Evolutionary conservation across 2,797 vertebrate genomes (phyloP).

Genomic region (Sebastes alutus): DNA sequence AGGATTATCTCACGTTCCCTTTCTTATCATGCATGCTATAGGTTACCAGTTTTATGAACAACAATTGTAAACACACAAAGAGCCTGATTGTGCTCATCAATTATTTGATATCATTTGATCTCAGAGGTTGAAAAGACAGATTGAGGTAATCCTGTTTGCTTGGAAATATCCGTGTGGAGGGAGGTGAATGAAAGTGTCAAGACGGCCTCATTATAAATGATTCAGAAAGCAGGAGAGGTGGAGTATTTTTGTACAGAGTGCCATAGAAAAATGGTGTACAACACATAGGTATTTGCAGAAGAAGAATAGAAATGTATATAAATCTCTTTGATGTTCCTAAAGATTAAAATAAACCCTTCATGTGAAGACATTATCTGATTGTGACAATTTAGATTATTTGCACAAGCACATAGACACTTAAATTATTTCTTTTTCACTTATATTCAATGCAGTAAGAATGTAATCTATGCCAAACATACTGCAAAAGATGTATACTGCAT

Average conservation of each 20-base stretch:
- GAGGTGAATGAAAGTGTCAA: conserved; percentile 39
- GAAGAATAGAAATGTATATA: background rate
- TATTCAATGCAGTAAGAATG: background rate
- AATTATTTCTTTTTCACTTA: background rate
- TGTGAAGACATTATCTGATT: background rate
- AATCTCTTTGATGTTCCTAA: background rate
- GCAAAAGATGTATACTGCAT: background rate
- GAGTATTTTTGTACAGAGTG: background rate
- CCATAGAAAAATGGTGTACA: background rate
- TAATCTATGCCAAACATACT: background rate
- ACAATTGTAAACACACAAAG: conserved; percentile 7
- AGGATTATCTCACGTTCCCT: conserved; percentile 24
- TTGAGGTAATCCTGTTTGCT: conserved; percentile 45
- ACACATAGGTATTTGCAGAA: background rate
- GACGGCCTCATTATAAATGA: conserved; percentile 9
- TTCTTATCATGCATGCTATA: conserved; percentile 11
- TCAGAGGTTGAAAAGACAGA: conserved; percentile 38
- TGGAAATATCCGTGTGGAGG: conserved; percentile 19
- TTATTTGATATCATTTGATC: conserved; percentile 44
- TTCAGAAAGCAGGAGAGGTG: conserved; percentile 10
- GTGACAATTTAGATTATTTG: background rate
- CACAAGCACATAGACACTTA: background rate
- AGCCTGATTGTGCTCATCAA: conserved; percentile 31
- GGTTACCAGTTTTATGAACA: background rate
- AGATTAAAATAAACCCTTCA: background rate